Percentiles rank a stretch among this genome's conserved stretches.
These are phyloP conservation scores for Melanotaenia nigrans DNA, from an alignment of 2,797 vertebrate genomes.

Conservation along the genomic window DNA sequence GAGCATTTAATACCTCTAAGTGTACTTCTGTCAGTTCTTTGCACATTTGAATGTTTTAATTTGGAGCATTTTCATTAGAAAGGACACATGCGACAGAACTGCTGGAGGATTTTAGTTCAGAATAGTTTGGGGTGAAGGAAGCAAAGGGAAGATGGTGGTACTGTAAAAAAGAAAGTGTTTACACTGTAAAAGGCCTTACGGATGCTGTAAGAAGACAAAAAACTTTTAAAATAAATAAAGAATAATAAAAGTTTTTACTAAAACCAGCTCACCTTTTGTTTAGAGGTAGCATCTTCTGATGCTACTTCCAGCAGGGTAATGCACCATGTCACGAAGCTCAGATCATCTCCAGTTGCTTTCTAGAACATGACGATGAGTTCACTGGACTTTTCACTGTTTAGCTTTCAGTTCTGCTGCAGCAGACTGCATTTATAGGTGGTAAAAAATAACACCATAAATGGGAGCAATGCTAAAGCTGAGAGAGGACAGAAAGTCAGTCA, in stretches of 20 bases:
- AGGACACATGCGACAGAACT: background rate
- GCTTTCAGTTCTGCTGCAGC: too few relatives aligned
- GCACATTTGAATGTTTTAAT: background rate
- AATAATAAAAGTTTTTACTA: slow-evolving; percentile 52
- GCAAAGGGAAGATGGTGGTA: background rate
- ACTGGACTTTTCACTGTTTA: too few relatives aligned
- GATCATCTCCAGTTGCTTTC: too few relatives aligned
- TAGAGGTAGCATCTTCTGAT: too few relatives aligned
- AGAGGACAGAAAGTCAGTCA: too few relatives aligned
- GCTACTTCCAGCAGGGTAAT: too few relatives aligned
- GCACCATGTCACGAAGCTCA: too few relatives aligned
- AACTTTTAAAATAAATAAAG: slow-evolving; percentile 9
- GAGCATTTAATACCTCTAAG: slow-evolving; percentile 24
- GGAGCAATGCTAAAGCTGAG: too few relatives aligned
- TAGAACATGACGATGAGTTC: too few relatives aligned
- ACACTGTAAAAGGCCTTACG: slow-evolving; percentile 31
- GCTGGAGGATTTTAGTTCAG: slow-evolving; percentile 3
- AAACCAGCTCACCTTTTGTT: background rate
- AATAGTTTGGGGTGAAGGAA: background rate
- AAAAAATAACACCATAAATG: too few relatives aligned
- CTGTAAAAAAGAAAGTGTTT: slow-evolving; percentile 5
- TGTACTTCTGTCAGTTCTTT: slow-evolving; percentile 18
- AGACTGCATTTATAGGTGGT: too few relatives aligned
- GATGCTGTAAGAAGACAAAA: slow-evolving; percentile 28
- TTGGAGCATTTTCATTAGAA: background rate